A percentile compares a stretch with the other conserved stretches of the same genome.
phyloP scores from a whole-genome alignment of 2,797 vertebrate genomes.

The Pseudotriccus pelzelni region DNA sequence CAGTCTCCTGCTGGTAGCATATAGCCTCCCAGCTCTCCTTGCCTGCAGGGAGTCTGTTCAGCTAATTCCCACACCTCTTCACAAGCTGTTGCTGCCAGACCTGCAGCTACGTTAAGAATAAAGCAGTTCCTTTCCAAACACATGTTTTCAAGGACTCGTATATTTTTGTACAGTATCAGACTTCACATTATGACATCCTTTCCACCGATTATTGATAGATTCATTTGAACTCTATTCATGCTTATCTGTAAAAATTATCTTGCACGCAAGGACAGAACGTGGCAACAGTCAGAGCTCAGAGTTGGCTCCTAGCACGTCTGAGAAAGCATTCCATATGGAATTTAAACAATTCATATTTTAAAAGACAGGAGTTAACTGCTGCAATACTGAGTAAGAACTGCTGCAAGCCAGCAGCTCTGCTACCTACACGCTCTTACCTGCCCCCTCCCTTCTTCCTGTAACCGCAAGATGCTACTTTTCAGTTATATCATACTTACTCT shows the following conservation, averaged over 20 bases:
- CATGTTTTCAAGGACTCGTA: neutral
- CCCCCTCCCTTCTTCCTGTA: neutral
- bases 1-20: rapidly evolving
- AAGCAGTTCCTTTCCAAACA: constrained; percentile 45
- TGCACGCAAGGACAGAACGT: neutral
- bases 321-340: neutral
- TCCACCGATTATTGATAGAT: constrained; percentile 27
- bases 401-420: neutral
- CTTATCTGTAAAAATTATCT: constrained; percentile 11
- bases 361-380: neutral
- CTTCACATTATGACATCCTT: neutral
- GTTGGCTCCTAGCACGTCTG: neutral
- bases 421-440: neutral
- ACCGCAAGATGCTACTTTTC: neutral
- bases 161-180: constrained; percentile 23
- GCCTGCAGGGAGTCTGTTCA: constrained; percentile 8
- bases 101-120: constrained; percentile 27
- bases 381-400: neutral
- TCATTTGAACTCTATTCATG: neutral
- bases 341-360: neutral
- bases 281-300: neutral
- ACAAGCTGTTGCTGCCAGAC: constrained; percentile 5
- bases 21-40: neutral
- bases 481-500: neutral
- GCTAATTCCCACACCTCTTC: constrained; percentile 36